These are phyloP conservation scores for Strix aluco DNA, from an alignment of 2,113 vertebrate species.

Conservation along the genomic window DNA sequence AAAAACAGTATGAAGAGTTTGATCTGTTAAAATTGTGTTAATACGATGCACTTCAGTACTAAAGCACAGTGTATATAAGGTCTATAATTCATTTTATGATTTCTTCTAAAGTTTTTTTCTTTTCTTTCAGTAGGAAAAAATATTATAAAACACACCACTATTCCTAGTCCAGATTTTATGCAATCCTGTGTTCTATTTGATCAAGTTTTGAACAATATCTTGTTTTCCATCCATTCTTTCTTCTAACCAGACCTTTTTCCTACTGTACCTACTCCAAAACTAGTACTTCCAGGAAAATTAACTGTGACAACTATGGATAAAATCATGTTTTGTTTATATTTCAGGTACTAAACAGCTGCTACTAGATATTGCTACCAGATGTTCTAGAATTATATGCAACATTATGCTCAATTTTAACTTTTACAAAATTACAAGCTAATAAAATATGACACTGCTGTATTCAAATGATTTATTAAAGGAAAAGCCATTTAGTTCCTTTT, in stretches of 20 bases:
- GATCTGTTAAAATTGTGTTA: not conserved
- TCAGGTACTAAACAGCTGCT: constrained; percentile 80
- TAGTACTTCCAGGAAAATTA: constrained; percentile 41
- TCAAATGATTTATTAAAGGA: constrained; percentile 73
- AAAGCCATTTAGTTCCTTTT: constrained; percentile 59
- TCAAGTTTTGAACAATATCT: not conserved
- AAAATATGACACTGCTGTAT: constrained; percentile 64
- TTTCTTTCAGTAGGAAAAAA: not conserved
- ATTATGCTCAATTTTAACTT: constrained; percentile 75
- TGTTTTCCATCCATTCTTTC: not conserved
- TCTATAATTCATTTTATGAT: not conserved
- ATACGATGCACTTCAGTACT: not conserved
- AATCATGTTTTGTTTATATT: constrained; percentile 72
- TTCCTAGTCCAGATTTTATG: not conserved
- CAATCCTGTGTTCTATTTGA: not conserved
- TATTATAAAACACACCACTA: not conserved
- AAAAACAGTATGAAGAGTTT: not conserved
- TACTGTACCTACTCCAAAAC: not conserved
- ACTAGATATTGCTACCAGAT: constrained; percentile 74
- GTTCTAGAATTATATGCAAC: constrained; percentile 76
- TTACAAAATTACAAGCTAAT: constrained; percentile 68
- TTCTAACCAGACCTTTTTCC: not conserved
- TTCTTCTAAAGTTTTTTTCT: not conserved
- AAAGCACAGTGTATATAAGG: not conserved
- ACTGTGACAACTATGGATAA: constrained; percentile 18